Conservation (phyloP, 2,888 invertebrate species). For the Unio delphinus region DNA sequence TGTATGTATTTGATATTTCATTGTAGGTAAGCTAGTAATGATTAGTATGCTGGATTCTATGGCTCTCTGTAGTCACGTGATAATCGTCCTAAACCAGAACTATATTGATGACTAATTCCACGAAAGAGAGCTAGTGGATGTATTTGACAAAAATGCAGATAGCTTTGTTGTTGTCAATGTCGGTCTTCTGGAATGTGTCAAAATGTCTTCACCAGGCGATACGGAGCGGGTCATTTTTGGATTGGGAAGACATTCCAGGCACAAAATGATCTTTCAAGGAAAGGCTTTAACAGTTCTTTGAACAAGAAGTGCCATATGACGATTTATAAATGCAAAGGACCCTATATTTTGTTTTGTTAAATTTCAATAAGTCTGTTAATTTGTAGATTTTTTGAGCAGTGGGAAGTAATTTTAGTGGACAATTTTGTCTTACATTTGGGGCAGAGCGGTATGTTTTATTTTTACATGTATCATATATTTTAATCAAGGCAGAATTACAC, state of each 20-base stretch:
- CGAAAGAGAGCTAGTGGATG: constrained; percentile 31
- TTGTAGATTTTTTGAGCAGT: no score
- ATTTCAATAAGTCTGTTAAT: no score
- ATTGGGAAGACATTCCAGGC: constrained; percentile 36
- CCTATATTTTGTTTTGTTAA: no score
- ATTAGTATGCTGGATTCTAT: constrained; percentile 37
- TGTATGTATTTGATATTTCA: constrained; percentile 4
- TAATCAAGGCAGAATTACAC: no score
- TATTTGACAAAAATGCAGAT: not conserved
- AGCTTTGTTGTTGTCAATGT: constrained; percentile 36
- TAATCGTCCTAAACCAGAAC: constrained; percentile 38
- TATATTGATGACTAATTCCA: constrained; percentile 30
- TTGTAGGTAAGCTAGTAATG: constrained; percentile 19
- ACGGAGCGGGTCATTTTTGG: constrained; percentile 25
- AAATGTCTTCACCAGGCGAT: constrained; percentile 30
- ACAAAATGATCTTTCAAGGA: constrained; percentile 29
- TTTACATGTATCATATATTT: no score
- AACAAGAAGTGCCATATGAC: not conserved
- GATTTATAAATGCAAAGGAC: not conserved
- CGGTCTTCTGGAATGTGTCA: constrained; percentile 30
- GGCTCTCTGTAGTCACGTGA: constrained; percentile 27
- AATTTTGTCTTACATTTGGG: no score
- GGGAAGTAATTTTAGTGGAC: no score
- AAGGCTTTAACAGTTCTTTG: constrained; percentile 12
- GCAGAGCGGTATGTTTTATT: no score